phyloP scores from a whole-genome alignment of 2,888 invertebrate genomes.

The Lasioglossum pauxillum region DNA sequence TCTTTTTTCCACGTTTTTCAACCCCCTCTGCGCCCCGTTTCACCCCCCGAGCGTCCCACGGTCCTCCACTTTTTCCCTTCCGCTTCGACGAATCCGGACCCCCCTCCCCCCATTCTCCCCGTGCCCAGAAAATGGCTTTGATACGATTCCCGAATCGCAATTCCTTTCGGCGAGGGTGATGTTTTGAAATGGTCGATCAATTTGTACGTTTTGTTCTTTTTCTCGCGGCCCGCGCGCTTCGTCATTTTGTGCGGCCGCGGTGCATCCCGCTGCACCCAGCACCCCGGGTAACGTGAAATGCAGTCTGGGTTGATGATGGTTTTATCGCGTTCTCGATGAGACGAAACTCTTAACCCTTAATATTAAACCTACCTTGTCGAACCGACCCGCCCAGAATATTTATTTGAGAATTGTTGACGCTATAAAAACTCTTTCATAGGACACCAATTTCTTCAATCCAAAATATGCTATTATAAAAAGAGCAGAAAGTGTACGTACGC shows the following conservation, averaged over 20 bases:
- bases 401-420: too few relatives aligned
- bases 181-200: slow-evolving; percentile 24
- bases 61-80: slow-evolving; percentile 37
- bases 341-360: neutral
- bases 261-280: neutral
- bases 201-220: slow-evolving; percentile 7
- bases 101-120: neutral
- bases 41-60: neutral
- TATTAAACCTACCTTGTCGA: neutral
- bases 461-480: too few relatives aligned
- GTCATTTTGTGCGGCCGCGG: slow-evolving; percentile 9
- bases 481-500: too few relatives aligned
- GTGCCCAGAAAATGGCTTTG: slow-evolving; percentile 34
- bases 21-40: neutral
- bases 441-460: too few relatives aligned
- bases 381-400: neutral
- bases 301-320: neutral
- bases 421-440: too few relatives aligned
- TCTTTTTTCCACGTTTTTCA: slow-evolving; percentile 29
- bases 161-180: slow-evolving; percentile 18
- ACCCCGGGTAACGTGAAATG: neutral
- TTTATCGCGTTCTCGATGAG: neutral
- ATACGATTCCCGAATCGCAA: slow-evolving; percentile 31
- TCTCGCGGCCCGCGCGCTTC: neutral
- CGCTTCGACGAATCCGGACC: slow-evolving; percentile 19